Percentiles rank a stretch among this genome's conserved stretches.
phyloP scores from a whole-genome alignment of 2,113 vertebrate genomes.

The Odobenus rosmarus region DNA sequence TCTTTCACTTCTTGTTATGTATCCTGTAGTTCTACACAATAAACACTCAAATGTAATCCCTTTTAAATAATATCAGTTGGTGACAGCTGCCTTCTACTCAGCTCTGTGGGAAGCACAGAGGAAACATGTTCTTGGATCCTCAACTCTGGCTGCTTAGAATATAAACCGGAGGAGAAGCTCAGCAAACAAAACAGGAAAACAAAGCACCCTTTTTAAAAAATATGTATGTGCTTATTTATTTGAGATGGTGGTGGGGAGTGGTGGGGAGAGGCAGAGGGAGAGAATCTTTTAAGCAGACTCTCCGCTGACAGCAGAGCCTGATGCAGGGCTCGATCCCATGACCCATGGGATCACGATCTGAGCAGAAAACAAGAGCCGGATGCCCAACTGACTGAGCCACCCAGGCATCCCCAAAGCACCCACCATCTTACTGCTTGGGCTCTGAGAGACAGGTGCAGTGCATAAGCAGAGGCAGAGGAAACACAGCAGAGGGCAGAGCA shows the following conservation, averaged over 20 bases:
- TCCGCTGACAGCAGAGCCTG: neutral
- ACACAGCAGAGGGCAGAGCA: neutral
- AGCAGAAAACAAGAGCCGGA: neutral
- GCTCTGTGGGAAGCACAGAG: neutral
- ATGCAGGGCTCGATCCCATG: neutral
- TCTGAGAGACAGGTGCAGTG: neutral
- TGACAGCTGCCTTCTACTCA: neutral
- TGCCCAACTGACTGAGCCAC: neutral
- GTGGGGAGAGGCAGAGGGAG: neutral
- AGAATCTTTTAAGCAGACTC: neutral
- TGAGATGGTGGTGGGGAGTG: neutral
- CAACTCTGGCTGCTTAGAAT: neutral
- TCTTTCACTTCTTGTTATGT: neutral
- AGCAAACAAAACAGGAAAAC: neutral
- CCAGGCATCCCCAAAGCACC: neutral
- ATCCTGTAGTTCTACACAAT: neutral
- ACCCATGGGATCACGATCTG: neutral
- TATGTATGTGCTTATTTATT: neutral
- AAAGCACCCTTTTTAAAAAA: neutral
- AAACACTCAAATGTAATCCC: neutral
- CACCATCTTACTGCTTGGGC: neutral
- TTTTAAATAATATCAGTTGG: neutral
- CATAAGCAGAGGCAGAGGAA: neutral
- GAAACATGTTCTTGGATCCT: neutral
- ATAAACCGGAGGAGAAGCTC: neutral